These are phyloP conservation scores for Schrankia costaestrigalis DNA, from an alignment of 2,888 invertebrate species.

Conservation along the genomic window DNA sequence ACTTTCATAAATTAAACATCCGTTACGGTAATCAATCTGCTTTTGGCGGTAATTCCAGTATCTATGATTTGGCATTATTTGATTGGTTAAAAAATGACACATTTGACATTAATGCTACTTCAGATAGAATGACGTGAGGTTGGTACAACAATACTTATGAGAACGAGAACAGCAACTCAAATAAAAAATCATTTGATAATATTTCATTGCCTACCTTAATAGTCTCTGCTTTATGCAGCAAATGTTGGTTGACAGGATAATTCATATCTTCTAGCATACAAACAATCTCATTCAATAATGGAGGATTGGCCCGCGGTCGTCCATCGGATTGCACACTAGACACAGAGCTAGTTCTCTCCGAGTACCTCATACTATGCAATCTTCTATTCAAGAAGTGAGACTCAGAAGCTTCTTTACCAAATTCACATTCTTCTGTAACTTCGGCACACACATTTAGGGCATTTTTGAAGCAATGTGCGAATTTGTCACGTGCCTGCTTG, in stretches of 20 bases:
- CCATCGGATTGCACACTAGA: conserved; percentile 62
- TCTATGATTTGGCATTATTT: too few species aligned
- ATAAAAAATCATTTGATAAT: too few species aligned
- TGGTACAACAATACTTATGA: too few species aligned
- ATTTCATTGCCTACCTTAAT: conserved; percentile 67
- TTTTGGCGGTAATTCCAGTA: too few species aligned
- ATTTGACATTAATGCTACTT: too few species aligned
- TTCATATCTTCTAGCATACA: conserved; percentile 84
- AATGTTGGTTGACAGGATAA: conserved; percentile 72
- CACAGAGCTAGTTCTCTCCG: conserved; percentile 55
- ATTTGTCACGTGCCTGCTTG: conserved; percentile 88
- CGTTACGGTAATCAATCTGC: too few species aligned
- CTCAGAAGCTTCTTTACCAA: conserved; percentile 65
- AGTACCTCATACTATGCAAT: conserved; percentile 46
- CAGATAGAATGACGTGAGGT: too few species aligned
- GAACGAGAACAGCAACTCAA: too few species aligned
- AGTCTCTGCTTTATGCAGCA: conserved; percentile 69
- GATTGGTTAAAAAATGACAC: too few species aligned
- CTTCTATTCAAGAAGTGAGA: conserved; percentile 52
- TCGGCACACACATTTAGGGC: conserved; percentile 56
- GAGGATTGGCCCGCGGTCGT: conserved; percentile 83
- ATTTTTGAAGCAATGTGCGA: conserved; percentile 75
- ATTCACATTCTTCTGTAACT: conserved; percentile 61
- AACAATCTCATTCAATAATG: conserved; percentile 85
- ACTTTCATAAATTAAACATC: too few species aligned